Evolutionary conservation across 2,797 vertebrate genomes (phyloP), one percentile per base, ranked within the genome.

Genomic region (Spinus olivaceus): DNA sequence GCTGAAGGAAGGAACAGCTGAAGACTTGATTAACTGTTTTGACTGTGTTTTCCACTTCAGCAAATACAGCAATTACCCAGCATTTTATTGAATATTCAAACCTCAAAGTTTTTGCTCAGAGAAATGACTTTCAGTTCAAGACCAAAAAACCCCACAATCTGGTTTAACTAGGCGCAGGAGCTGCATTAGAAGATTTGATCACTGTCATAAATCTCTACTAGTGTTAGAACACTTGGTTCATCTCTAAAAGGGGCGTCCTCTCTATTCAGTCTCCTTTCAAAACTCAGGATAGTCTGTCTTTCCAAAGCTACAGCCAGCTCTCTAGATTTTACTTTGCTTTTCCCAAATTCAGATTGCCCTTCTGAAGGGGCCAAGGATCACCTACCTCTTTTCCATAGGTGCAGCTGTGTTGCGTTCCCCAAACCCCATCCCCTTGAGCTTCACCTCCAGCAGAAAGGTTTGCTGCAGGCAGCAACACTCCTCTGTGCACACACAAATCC

Each of bases 21-120:
- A 94, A 87, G 65, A 85, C 27, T 66, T 63, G 81, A 89, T 81
- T 59, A 88, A 91, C 81, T 79, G 66, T 78, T 94, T 95, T 89
- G 77, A 86, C 59, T 81, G 61, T 46, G 28, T 93, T 91, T 94
- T 82, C 79, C 65, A 53, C 56, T 92, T 89, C 8, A 32, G 71
- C 53, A 94, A 93, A 85, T 30, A 50, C 0, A 81, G n/a, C 39
- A 51, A 81, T 72, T 80, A 69, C 54, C 37, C 16, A 66, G 63
- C 44, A 49, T 79, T 83, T 78, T 56, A 94, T 0, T 66, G 27
- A 91, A 86, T 39, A 63, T 10, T 15, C 46, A 82, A 79, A 85
- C 57, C 69, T 78, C 79, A 51, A 27, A 74, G 76, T 78, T 88
- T 72, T 95, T 81, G 70, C 84, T 86, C 66, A 41, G 35, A 76